Percentiles rank a stretch among this genome's conserved stretches.
Conservation (phyloP, 2,797 vertebrate genomes). For the Bufotes viridis region DNA sequence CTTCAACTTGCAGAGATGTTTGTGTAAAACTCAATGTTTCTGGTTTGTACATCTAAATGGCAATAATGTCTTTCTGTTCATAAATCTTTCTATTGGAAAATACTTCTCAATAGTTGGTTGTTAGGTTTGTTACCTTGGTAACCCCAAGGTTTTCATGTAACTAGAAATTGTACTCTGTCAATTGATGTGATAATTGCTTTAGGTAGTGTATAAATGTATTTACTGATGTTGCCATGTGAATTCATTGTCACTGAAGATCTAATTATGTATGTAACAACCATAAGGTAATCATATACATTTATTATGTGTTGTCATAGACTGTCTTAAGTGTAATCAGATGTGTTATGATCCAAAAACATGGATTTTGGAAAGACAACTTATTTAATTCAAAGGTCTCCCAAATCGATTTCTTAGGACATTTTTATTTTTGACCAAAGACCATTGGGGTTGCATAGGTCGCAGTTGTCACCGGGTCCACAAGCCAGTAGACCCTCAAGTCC, state of each 20-base stretch:
- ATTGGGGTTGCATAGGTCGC: too few species aligned
- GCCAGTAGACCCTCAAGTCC: too few species aligned
- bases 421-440: too few species aligned
- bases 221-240: conserved; percentile 27
- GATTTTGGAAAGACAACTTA: too few species aligned
- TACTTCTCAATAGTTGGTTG: neutral
- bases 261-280: conserved; percentile 8
- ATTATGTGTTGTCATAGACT: neutral
- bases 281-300: neutral
- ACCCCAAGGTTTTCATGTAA: conserved; percentile 29
- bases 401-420: too few species aligned
- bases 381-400: too few species aligned
- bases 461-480: too few species aligned
- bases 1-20: too few species aligned
- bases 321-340: neutral
- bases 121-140: conserved; percentile 24
- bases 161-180: conserved; percentile 21
- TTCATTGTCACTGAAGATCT: neutral
- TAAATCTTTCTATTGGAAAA: neutral
- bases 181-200: conserved; percentile 23
- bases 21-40: neutral
- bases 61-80: neutral
- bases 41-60: neutral
- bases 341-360: neutral
- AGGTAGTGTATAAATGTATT: conserved; percentile 4